These are phyloP conservation scores for Amphilophus citrinellus DNA, from an alignment of 2,113 vertebrate species.

Conservation along the genomic window DNA sequence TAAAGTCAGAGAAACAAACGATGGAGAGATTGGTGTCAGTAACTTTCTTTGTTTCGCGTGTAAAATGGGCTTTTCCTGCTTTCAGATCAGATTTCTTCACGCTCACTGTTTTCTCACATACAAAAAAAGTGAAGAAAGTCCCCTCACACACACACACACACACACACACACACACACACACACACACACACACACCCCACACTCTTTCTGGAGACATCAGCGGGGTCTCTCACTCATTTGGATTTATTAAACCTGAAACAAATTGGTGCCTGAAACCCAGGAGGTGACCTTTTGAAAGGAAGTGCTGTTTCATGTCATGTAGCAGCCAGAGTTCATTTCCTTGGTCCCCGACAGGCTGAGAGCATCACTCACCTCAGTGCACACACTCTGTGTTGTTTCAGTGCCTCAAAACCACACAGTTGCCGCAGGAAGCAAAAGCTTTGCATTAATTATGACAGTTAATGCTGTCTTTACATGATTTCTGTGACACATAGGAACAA, in stretches of 20 bases:
- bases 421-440: neutral
- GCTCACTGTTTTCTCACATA: slow-evolving; percentile 7
- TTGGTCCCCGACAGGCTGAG: slow-evolving; percentile 27
- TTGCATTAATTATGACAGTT: neutral
- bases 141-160: neutral
- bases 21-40: slow-evolving; percentile 57
- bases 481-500: neutral
- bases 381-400: neutral
- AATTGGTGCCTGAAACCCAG: slow-evolving; percentile 28
- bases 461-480: neutral
- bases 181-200: neutral
- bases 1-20: slow-evolving; percentile 37
- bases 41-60: slow-evolving; percentile 75
- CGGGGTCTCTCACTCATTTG: slow-evolving; percentile 62
- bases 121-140: neutral
- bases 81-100: slow-evolving; percentile 60
- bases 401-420: neutral
- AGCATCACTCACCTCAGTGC: slow-evolving; percentile 15
- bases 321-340: slow-evolving; percentile 57
- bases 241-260: slow-evolving; percentile 66
- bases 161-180: neutral
- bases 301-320: slow-evolving; percentile 68
- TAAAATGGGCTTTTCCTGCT: slow-evolving; percentile 59
- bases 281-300: slow-evolving; percentile 54
- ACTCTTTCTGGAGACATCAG: slow-evolving; percentile 51